These are phyloP conservation scores for Schizopygopsis malacanthus DNA, from an alignment of 2,797 vertebrate genomes.

Conservation along the genomic window DNA sequence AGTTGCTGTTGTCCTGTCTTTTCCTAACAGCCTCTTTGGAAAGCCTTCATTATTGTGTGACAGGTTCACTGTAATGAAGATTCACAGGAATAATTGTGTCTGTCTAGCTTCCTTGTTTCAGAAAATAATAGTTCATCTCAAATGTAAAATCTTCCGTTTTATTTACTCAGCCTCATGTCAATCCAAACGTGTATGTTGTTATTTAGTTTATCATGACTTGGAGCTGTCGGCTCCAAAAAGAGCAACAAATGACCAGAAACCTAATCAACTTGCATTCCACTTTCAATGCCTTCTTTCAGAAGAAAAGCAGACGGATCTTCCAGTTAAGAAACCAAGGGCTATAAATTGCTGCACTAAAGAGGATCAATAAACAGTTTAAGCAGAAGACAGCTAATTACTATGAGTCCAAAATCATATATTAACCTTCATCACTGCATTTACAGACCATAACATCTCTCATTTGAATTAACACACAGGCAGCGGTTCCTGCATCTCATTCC, in stretches of 20 bases:
- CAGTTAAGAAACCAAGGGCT: constrained; percentile 28
- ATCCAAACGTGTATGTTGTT: not conserved
- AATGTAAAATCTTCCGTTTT: not conserved
- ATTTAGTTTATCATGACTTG: not conserved
- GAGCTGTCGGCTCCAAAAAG: not conserved
- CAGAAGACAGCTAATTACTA: constrained; percentile 56
- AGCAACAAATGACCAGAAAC: not conserved
- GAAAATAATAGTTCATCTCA: not conserved
- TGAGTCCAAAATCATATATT: constrained; percentile 56
- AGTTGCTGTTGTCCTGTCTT: not conserved
- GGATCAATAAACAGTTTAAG: constrained; percentile 53
- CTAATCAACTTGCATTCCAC: not conserved
- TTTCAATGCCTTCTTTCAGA: not conserved
- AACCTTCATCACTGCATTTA: constrained; percentile 44
- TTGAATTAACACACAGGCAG: constrained; percentile 30
- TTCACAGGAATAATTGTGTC: not conserved
- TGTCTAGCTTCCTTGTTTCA: not conserved
- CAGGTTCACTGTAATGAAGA: not conserved
- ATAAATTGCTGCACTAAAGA: constrained; percentile 59
- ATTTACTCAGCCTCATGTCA: not conserved
- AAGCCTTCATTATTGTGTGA: not conserved
- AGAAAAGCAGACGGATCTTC: constrained; percentile 6
- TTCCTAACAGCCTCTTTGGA: not conserved
- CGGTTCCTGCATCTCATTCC: constrained; percentile 28
- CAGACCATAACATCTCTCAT: constrained; percentile 35